A percentile compares a stretch with the other conserved stretches of the same genome.
Evolutionary conservation across 2,113 vertebrate genomes (phyloP).

Genomic region (Festucalex cinctus): DNA sequence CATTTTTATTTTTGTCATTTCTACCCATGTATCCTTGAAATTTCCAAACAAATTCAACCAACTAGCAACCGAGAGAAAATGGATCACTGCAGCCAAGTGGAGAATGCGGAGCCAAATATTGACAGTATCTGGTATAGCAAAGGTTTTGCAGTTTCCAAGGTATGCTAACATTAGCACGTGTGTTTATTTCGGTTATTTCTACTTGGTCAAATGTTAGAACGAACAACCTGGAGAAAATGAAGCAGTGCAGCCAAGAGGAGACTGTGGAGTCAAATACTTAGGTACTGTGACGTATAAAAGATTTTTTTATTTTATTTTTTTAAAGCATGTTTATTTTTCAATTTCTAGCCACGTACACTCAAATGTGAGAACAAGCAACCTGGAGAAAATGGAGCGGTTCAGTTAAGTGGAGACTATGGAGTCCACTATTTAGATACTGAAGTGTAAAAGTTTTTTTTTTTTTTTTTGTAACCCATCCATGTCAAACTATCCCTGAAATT

Average conservation of each 20-base stretch:
- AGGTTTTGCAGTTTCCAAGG: too few species aligned
- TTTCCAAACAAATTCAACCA: too few species aligned
- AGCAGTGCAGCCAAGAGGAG: neutral
- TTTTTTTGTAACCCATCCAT: neutral
- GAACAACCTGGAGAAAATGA: too few species aligned
- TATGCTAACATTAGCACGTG: neutral
- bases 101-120: neutral
- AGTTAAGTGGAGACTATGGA: neutral
- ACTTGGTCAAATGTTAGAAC: too few species aligned
- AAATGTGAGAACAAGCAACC: too few species aligned
- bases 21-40: too few species aligned
- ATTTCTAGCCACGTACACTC: too few species aligned
- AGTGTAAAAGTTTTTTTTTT: neutral
- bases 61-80: too few species aligned
- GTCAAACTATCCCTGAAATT: slow-evolving; percentile 26
- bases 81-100: too few species aligned
- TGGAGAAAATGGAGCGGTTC: neutral
- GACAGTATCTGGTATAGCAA: too few species aligned
- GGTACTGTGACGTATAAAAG: neutral
- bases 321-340: neutral
- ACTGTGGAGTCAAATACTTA: neutral
- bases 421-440: neutral
- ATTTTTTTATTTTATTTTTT: neutral
- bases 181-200: neutral
- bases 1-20: too few species aligned